These are phyloP conservation scores for Ibidorhyncha struthersii DNA, from an alignment of 2,113 vertebrate species.

Conservation along the genomic window DNA sequence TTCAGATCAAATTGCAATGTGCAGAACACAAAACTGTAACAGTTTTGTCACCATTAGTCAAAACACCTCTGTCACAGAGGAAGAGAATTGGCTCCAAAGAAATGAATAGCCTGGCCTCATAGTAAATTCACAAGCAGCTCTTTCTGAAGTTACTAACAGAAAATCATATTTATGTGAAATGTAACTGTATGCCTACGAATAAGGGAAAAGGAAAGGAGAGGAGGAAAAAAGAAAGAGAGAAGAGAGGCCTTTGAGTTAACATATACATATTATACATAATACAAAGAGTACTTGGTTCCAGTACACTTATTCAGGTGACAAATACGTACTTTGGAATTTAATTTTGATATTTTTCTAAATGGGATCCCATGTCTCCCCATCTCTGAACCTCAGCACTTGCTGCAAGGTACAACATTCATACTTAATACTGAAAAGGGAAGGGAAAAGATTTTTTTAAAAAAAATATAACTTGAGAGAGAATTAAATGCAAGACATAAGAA, in stretches of 20 bases:
- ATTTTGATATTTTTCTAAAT: not conserved
- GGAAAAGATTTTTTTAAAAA: not conserved
- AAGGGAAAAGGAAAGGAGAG: not conserved
- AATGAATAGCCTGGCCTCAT: not conserved
- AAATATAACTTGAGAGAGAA: not conserved
- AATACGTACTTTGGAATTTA: not conserved
- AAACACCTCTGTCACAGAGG: not conserved
- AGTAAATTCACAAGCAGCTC: not conserved
- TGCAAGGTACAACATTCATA: not conserved
- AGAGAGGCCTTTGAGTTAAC: not conserved
- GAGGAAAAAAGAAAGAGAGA: not conserved
- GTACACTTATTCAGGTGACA: not conserved
- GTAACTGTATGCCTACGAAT: not conserved
- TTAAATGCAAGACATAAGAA: not conserved
- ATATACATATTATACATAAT: not conserved
- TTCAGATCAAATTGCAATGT: not conserved
- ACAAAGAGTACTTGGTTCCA: not conserved
- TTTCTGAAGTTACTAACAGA: not conserved
- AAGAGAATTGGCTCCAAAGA: not conserved
- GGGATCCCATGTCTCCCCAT: not conserved
- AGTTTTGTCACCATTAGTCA: slow-evolving; percentile 17
- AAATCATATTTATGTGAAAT: not conserved
- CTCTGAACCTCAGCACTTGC: not conserved
- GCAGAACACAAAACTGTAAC: not conserved
- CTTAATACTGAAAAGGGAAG: not conserved